Evolutionary conservation across 2,888 invertebrate genomes (phyloP), one percentile per base, ranked within the genome.

Genomic region (Drosophila tripunctata): DNA sequence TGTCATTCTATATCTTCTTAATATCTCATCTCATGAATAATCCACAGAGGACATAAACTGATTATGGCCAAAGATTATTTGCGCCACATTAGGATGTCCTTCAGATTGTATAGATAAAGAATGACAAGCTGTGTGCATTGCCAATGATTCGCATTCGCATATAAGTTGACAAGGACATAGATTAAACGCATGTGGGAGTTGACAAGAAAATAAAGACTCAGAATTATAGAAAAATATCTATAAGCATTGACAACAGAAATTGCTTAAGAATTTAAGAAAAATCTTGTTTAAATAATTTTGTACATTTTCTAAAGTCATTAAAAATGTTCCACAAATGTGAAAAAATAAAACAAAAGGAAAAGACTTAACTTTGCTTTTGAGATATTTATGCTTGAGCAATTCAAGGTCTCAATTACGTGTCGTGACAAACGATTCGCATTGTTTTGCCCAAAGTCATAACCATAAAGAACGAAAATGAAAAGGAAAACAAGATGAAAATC

Each of bases 21-120:
- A 21, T 36, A 48, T 48, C 62, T 79, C 70, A 55, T 48, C 62
- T 79, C 74, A 76, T 83, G 65, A 79, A 79, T 86, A 76, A 76
- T 35, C 67, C 69, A 67, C 43, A 41, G 36, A 66, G 50, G 14
- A 47, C 65, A 41, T 52, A 31, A 71, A 55, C 58, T 55, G 65
- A 73, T 75, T 78, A 68, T 70, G 44, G 51, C 22, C 66, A 36
- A 40, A 35, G 65, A 86, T 80, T 81, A 77, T 67, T 70, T 68
- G 51, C 58, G 65, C 36, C 47, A 50, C 70, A 77, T 79, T 76
- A 57, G 55, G 31, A 60, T 67, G 50, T 43, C 19, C 33, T 30
- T 35, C 14, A 47, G 30, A 47, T 15, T 47, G 24, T 15, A 4
- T 24, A 10, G n/a, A 8, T 36, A 36, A 12, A 4, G 6, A 19